Evolutionary conservation across 2,113 vertebrate species (phyloP), one percentile per base, ranked within the genome.

Genomic region (Gila orcuttii): DNA sequence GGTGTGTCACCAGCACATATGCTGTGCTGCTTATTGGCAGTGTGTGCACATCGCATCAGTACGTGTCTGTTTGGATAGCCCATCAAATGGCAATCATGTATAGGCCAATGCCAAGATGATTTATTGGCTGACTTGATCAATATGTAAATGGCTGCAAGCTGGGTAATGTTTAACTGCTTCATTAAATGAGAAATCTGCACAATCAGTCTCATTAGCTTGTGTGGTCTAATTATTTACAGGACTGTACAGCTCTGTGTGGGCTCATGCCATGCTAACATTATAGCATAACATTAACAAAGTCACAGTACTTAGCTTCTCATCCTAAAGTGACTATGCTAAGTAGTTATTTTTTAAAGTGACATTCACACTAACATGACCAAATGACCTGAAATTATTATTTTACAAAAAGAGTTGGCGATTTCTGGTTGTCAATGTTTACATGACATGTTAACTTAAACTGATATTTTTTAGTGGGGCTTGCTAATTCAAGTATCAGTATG

Each of bases 151-250:
- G 81, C 28, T 85, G 82, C 90, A 81, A 84, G 89, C 85, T 85
- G 90, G 86, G 82, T 89, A 91, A 90, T 84, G 79, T 85, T 89
- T 87, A 86, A 88, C 85, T 84, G 91, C 47, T 82, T 90, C 76
- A 89, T 90, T 90, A 85, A 80, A 88, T 88, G 87, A 89, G 84
- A 90, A 80, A 90, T 89, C 82, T 85, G 85, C 76, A 82, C 88
- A 88, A 91, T 93, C 85, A 85, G 82, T 88, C 81, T 85, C 88
- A 86, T 91, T 90, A 87, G 68, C 57, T 62, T 45, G 55, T 78
- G 55, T 79, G n/a, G 62, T 25, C 75, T 76, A 66, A 83, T 23
- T 31, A 86, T 83, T 79, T 82, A 83, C 71, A 1, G 19, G 9
- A 17, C 33, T 12, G 52, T 7, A 50, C 45, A 17, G n/a, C 36